Evolutionary conservation across 92 coral and sea anemone genomes (phyloP), one percentile per base, ranked within the genome.

Genomic region (Porites lobata): DNA sequence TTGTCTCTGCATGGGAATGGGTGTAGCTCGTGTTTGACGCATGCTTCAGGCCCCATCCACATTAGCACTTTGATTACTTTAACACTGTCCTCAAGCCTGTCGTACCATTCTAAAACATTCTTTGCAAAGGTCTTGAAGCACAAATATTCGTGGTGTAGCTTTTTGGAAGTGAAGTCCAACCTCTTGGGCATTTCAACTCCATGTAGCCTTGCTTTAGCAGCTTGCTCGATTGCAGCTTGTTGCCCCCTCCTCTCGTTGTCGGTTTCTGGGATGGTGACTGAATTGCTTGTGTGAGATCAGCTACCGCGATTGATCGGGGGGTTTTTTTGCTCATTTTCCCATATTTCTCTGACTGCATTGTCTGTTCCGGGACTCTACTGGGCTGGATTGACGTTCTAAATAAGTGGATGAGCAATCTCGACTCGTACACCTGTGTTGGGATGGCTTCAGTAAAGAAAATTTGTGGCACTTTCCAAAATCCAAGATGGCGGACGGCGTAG

Each of bases 1-100:
- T 90, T 90, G 90, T 85, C 93, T 85, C 93, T 90, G 80, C 90
- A 90, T 13, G 90, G 74, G 76, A 90, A 90, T 90, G 90, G 54
- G 69, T 90, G 93, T 90, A 77, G 93, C 93, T 90, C 90, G 72
- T 90, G 93, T 90, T 90, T 90, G 86, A 90, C 90, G 90, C 93
- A 85, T 90, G 93, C 93, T 87, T 90, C 93, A 65, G 93, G 93
- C 77, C 91, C 93, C 93, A 75, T 90, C 91, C 93, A 90, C 93
- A 90, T 90, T 90, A 85, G 91, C 51, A 90, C 93, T 86, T 86
- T 86, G 84, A 86, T 90, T 86, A 86, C 93, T 76, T 80, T 80
- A 2, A 80, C 93, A 86, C 87, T 90, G 67, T 90, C 91, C 93
- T 90, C 93, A 11, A 84, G 93, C 93, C 93, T 83, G 74, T 77